Evolutionary conservation across 2,113 vertebrate genomes (phyloP).

Genomic region (Tupaia tana): DNA sequence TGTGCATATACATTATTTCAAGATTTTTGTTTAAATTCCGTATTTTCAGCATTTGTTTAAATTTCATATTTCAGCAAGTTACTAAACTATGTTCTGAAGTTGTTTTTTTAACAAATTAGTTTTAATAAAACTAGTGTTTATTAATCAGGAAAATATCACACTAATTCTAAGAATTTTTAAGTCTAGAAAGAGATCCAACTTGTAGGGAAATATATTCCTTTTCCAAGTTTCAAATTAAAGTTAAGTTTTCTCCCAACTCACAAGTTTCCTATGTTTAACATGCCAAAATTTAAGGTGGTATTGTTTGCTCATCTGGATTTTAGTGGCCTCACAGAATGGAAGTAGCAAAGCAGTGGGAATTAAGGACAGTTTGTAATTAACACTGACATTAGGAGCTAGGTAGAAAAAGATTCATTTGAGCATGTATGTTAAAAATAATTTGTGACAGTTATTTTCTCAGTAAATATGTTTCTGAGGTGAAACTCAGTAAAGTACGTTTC

Average conservation of each 20-base stretch:
- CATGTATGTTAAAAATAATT: not conserved
- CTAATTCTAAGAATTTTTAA: not conserved
- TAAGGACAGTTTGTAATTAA: not conserved
- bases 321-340: not conserved
- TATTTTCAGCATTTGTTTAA: conserved; percentile 16
- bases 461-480: not conserved
- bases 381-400: not conserved
- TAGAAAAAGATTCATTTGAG: not conserved
- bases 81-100: not conserved
- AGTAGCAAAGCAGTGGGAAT: not conserved
- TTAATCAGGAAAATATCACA: not conserved
- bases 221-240: conserved; percentile 23
- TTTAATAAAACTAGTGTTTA: conserved; percentile 3
- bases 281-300: not conserved
- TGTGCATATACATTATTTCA: not conserved
- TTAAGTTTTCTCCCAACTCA: not conserved
- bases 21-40: conserved; percentile 17
- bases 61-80: not conserved
- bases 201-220: not conserved
- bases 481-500: not conserved
- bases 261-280: not conserved
- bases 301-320: not conserved
- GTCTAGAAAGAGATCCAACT: not conserved
- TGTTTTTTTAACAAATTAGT: not conserved
- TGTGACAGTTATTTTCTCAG: not conserved